Evolutionary conservation across 2,888 invertebrate genomes (phyloP), one percentile per base, ranked within the genome.

Genomic region (Synergus gifuensis): DNA sequence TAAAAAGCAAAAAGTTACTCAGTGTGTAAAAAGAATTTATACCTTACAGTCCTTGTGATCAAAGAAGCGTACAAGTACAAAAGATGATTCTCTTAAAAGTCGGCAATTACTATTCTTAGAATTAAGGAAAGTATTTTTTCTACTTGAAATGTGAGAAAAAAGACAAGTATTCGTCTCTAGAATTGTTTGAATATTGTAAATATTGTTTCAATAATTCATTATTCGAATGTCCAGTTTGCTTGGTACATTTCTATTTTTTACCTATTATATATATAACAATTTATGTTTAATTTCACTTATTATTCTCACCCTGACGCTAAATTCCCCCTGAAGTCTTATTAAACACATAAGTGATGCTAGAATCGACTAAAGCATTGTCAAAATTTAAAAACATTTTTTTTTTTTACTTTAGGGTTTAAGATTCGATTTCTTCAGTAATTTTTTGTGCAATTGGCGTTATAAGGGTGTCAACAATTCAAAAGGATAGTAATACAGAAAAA

Each of bases 51-150:
- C 11, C 4, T 60, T 22, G 60, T 22, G 22, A 22, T 60, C 9
- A 60, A 60, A n/a, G 11, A 62, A 18, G 60, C 7, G 12, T 62
- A 28, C 22, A 22, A 22, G 60, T 62, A 62, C 60, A 62, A 62
- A 62, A 11, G 4, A 60, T n/a, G 60, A 28, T 22, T 62, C 28
- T 18, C 60, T 62, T 62, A 62, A 11, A 62, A 62, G 60, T 22
- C 12, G 7, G 14, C 60, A 62, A 28, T 62, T 12, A 62, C 12
- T 12, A 12, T 62, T 60, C 22, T 62, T 62, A 62, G 60, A 18
- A 22, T 62, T 62, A 62, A 18, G 28, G 8, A 62, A 62, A 62
- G 28, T 62, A 62, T 62, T 62, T 62, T 62, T 18, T 62, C 28
- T 62, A 62, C 60, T 22, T 62, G 22, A 28, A 28, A 22, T 62